Percentiles rank a stretch among this genome's conserved stretches.
Evolutionary conservation across 2,797 vertebrate species (phyloP).

Genomic region (Cyprinella venusta): DNA sequence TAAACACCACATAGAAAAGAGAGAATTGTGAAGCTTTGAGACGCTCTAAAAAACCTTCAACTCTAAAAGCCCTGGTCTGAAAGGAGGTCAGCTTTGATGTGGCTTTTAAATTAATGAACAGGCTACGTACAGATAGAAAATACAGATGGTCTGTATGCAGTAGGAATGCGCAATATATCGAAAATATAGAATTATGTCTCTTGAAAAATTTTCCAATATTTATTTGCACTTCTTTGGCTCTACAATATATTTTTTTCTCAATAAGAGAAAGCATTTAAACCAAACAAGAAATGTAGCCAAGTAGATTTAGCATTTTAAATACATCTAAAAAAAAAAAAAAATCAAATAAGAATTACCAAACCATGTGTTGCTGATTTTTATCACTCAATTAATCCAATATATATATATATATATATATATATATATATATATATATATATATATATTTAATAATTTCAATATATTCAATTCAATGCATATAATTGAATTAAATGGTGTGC

Average conservation of each 20-base stretch:
- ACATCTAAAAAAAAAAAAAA: background rate
- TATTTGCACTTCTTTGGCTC: background rate
- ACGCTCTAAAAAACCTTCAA: constrained; percentile 54
- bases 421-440: too few relatives aligned
- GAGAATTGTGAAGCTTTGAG: constrained; percentile 49
- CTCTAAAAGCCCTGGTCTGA: constrained; percentile 47
- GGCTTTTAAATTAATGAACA: constrained; percentile 53
- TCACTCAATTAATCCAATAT: background rate
- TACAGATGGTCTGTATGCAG: background rate
- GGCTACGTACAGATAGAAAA: background rate
- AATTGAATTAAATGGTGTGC: background rate
- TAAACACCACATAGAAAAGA: constrained; percentile 43
- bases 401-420: too few relatives aligned
- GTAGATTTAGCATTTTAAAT: background rate
- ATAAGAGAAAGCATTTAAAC: background rate
- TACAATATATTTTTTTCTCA: background rate
- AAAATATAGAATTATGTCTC: background rate
- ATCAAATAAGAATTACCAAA: background rate
- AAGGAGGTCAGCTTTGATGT: constrained; percentile 61
- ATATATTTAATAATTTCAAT: background rate
- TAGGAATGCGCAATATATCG: background rate
- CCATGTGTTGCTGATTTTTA: background rate
- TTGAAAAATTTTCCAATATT: background rate
- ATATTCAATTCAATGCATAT: background rate
- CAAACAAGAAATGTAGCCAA: background rate